These are phyloP conservation scores for Engystomops pustulosus DNA, from an alignment of 2,113 vertebrate species.

Conservation along the genomic window DNA sequence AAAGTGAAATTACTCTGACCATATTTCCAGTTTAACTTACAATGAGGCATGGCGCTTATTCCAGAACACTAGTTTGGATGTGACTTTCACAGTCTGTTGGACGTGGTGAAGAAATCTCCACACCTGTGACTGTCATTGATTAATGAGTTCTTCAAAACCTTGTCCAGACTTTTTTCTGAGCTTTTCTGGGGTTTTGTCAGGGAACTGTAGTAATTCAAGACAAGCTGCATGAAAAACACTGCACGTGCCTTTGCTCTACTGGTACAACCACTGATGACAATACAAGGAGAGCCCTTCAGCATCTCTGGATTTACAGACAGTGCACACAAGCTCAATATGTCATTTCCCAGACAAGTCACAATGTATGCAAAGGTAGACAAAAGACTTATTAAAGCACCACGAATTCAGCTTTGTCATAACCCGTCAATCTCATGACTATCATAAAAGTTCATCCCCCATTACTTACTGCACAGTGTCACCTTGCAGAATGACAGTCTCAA, in stretches of 20 bases:
- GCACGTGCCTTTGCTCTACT: constrained; percentile 88
- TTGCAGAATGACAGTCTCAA: constrained; percentile 79
- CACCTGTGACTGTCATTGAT: constrained; percentile 95
- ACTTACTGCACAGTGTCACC: constrained; percentile 80
- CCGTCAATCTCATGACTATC: constrained; percentile 80
- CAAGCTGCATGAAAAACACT: constrained; percentile 77
- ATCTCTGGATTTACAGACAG: constrained; percentile 39
- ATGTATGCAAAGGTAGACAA: constrained; percentile 87
- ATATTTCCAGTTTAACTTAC: background rate
- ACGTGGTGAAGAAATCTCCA: constrained; percentile 91
- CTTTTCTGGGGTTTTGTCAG: constrained; percentile 88
- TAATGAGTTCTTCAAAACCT: constrained; percentile 97
- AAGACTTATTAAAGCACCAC: constrained; percentile 89
- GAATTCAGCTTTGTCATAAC: constrained; percentile 82
- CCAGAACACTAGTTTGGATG: constrained; percentile 79
- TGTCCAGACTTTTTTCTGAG: constrained; percentile 83
- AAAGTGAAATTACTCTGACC: background rate
- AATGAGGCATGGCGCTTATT: background rate
- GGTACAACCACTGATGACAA: constrained; percentile 45
- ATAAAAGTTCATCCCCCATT: constrained; percentile 80
- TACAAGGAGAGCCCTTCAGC: constrained; percentile 33
- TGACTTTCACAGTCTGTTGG: constrained; percentile 99
- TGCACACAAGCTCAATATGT: constrained; percentile 87
- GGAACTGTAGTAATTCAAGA: constrained; percentile 79
- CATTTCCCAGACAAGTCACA: constrained; percentile 84